Base-by-base conservation (phyloP, 2,797 vertebrate genomes). In the Gadopsis marmoratus region DNA sequence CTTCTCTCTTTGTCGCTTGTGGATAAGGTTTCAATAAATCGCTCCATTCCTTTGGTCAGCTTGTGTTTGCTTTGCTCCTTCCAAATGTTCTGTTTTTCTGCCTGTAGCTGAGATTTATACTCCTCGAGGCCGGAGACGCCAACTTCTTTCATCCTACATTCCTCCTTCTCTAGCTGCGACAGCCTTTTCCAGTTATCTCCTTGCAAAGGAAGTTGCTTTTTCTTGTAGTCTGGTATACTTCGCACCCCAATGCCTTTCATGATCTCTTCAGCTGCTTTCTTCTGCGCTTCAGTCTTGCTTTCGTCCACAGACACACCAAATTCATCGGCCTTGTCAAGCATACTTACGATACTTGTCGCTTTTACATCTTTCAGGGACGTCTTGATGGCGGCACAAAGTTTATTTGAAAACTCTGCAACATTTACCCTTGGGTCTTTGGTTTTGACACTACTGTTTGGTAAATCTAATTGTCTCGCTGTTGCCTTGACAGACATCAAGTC, bases 271-370 rank as follows among this genome's bases (percentile, higher is more conserved):
- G 71, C 54, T 39, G 31, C 29, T 7, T 69, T 76, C 23, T 73
- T 83, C 19, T 87, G 71, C 0, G 73, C 1, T 0, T 51, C 23
- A 71, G 0, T 73, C 5, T 0, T 68, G 6, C 3, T 0, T 79
- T 89, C 88, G 10, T 86, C 86, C 26, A 83, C 0, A 69, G 39
- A 75, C 4, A 89, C 41, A 68, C 83, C 83, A 54, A 5, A 51
- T 35, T 2, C 87, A 81, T 75, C 82, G 71, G 73, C 93, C 78
- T 63, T 91, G 51, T 55, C 23, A 12, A 11, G 29, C 67, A 17
- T 88, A 0, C 69, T 17, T 73, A 70, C 29, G 35, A 73, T 79
- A 9, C 1, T 67, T 0, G 10, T 54, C 17, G 2, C 0, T 33
- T 10, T 54, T n/a, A 0, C 6, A 45, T 53, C 2, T 7, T 0